A percentile compares a stretch with the other conserved stretches of the same genome.
Evolutionary conservation across 2,113 vertebrate species (phyloP).

Genomic region (Dasypus novemcinctus): DNA sequence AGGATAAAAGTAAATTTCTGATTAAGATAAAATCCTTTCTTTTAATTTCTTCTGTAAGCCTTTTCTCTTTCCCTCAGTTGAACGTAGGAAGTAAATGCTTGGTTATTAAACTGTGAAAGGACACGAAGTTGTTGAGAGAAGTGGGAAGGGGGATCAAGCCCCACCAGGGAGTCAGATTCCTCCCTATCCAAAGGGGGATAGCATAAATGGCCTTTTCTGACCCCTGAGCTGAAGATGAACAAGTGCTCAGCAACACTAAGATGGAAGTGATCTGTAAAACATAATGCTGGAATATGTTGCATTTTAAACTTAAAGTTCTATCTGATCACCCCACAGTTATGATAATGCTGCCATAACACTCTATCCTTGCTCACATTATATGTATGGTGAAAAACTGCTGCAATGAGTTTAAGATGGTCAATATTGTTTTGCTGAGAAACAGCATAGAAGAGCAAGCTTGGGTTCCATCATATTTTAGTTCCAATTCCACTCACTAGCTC

Average conservation of each 20-base stretch:
- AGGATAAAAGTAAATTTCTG: background rate
- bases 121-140: background rate
- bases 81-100: background rate
- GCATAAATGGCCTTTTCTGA: background rate
- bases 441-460: background rate
- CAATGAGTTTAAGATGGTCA: background rate
- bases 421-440: background rate
- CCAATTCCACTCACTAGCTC: background rate
- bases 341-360: background rate
- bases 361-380: background rate
- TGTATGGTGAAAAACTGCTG: background rate
- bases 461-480: slow-evolving; percentile 23
- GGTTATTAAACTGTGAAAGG: background rate
- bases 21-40: background rate
- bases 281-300: background rate
- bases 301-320: background rate
- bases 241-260: background rate
- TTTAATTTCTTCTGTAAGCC: background rate
- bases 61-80: background rate
- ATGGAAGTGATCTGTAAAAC: background rate
- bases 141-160: background rate
- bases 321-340: background rate
- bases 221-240: background rate
- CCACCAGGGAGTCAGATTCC: background rate
- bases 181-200: background rate